Conservation (phyloP, 2,797 vertebrate genomes). For the Spondyliosoma cantharus region DNA sequence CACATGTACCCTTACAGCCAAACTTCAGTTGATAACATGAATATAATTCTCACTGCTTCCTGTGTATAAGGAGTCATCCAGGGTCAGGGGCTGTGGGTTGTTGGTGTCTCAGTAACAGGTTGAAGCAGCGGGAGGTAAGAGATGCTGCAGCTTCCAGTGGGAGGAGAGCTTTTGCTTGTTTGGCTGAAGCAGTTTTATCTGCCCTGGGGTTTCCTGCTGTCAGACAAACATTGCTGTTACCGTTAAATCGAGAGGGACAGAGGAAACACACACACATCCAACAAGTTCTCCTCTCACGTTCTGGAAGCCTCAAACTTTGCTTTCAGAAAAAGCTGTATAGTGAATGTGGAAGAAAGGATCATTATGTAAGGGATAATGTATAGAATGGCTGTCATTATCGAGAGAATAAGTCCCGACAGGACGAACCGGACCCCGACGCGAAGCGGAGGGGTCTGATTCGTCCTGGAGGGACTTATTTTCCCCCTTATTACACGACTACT, state of each 20-base stretch:
- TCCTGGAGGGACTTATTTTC: too few species aligned
- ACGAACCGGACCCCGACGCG: too few species aligned
- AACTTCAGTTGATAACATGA: background rate
- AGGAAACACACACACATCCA: slow-evolving; percentile 9
- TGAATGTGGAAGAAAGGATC: slow-evolving; percentile 5
- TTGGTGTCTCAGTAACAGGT: slow-evolving; percentile 16
- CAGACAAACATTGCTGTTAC: slow-evolving; percentile 30
- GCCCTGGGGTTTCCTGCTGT: slow-evolving; percentile 25
- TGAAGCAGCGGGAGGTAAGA: slow-evolving; percentile 30
- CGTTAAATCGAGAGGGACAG: slow-evolving; percentile 41
- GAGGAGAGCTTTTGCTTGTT: slow-evolving; percentile 39
- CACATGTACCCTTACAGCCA: background rate
- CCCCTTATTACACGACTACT: too few species aligned
- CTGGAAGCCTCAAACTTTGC: background rate
- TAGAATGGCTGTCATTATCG: too few species aligned
- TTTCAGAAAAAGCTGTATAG: background rate
- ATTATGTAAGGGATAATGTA: background rate
- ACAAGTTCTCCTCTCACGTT: background rate
- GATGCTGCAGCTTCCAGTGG: slow-evolving; percentile 36
- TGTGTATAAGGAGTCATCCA: background rate
- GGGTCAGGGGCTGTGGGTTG: background rate
- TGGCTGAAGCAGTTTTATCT: slow-evolving; percentile 21
- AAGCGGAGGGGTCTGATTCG: too few species aligned
- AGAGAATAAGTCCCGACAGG: too few species aligned
- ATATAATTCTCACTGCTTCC: background rate